Conservation (phyloP, 2,888 invertebrate genomes). For the Mythimna loreyi region DNA sequence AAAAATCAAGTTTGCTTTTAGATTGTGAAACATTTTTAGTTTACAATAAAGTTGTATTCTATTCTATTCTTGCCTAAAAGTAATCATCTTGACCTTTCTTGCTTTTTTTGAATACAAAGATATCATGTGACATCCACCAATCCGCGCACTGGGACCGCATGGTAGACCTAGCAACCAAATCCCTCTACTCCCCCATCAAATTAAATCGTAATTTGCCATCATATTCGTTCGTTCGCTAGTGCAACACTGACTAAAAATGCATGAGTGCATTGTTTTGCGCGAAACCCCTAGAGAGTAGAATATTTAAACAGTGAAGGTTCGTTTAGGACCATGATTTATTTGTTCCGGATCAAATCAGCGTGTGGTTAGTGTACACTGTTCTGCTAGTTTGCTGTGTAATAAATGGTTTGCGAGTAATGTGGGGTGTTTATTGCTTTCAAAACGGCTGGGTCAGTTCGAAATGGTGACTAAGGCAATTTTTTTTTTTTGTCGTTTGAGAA, state of each 20-base stretch:
- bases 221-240: constrained; percentile 42
- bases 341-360: constrained; percentile 54
- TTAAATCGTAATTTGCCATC: constrained; percentile 30
- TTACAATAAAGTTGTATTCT: no score
- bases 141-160: no score
- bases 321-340: constrained; percentile 61
- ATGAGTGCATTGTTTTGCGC: constrained; percentile 62
- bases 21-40: no score
- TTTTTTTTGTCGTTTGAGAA: not conserved
- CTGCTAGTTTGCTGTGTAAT: constrained; percentile 23
- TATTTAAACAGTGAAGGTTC: constrained; percentile 62
- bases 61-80: no score
- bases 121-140: no score
- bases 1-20: no score
- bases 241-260: constrained; percentile 61
- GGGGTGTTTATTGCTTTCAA: constrained; percentile 28
- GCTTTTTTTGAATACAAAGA: no score
- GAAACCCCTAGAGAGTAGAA: constrained; percentile 48
- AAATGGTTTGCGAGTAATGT: constrained; percentile 8
- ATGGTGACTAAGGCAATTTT: not conserved
- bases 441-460: not conserved
- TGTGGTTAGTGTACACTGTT: constrained; percentile 43
- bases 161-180: no score
- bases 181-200: constrained; percentile 37
- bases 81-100: no score